phyloP scores from a whole-genome alignment of 2,797 vertebrate genomes.

The Acanthurus leucopareius region DNA sequence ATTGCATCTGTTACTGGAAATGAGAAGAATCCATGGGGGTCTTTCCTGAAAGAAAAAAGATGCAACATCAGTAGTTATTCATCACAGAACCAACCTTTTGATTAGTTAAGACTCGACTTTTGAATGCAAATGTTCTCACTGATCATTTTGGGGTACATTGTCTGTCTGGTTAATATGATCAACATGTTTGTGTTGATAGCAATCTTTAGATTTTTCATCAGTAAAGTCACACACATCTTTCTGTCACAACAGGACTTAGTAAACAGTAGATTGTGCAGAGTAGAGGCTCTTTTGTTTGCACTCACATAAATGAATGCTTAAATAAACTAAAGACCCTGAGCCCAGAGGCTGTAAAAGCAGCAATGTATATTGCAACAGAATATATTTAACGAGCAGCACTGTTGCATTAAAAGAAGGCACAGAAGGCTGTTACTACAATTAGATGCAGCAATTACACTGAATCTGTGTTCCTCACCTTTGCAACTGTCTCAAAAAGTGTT shows the following conservation, averaged over 20 bases:
- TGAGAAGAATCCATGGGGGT: slow-evolving; percentile 97
- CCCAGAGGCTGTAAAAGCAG: background rate
- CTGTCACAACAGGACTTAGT: background rate
- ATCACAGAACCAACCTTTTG: background rate
- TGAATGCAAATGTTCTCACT: background rate
- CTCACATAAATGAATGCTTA: background rate
- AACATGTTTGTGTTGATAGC: slow-evolving; percentile 6
- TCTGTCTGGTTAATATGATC: slow-evolving; percentile 20
- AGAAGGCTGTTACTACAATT: background rate
- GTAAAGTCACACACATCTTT: background rate
- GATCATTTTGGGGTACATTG: background rate
- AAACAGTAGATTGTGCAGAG: background rate
- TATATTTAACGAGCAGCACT: background rate
- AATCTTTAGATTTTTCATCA: background rate
- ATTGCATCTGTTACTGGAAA: slow-evolving; percentile 98
- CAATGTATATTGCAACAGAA: background rate
- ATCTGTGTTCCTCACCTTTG: slow-evolving; percentile 88
- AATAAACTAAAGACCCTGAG: background rate
- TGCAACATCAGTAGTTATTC: background rate
- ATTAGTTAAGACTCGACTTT: slow-evolving; percentile 13
- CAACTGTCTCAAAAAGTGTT: slow-evolving; percentile 97
- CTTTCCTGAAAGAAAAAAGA: slow-evolving; percentile 89
- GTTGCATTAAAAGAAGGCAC: background rate
- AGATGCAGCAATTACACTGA: background rate
- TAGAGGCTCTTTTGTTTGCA: no score